phyloP scores from a whole-genome alignment of 1,140 invertebrate species.

The Geopemphigus sp. region DNA sequence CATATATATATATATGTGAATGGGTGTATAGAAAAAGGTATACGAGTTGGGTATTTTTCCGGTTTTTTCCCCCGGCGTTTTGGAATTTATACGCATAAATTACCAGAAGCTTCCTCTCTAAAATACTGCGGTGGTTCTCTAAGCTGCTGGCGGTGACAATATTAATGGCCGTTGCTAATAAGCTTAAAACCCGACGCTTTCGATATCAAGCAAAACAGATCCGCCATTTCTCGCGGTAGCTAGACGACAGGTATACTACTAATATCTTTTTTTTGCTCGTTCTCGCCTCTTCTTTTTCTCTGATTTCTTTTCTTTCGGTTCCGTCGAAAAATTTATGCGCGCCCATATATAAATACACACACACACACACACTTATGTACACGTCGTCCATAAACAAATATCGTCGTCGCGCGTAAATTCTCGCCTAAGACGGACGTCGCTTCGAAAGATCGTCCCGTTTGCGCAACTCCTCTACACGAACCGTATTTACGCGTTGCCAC shows the following conservation, averaged over 20 bases:
- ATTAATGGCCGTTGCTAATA: conserved; percentile 35
- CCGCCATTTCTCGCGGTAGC: not conserved
- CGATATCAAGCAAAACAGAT: conserved; percentile 31
- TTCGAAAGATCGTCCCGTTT: too few relatives aligned
- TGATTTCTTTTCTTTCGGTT: not conserved
- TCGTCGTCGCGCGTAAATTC: too few relatives aligned
- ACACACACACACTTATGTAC: too few relatives aligned
- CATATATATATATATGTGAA: not conserved
- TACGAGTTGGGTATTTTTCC: conserved; percentile 8
- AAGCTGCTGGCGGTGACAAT: conserved; percentile 35
- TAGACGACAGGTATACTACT: not conserved
- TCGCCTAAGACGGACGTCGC: too few relatives aligned
- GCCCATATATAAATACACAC: not conserved
- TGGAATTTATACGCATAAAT: conserved; percentile 30
- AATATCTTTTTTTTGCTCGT: not conserved
- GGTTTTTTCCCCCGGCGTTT: not conserved
- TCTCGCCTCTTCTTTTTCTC: not conserved
- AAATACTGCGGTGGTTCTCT: conserved; percentile 11
- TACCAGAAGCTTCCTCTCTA: not conserved
- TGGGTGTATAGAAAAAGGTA: not conserved
- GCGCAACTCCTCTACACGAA: too few relatives aligned
- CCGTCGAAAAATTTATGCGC: not conserved
- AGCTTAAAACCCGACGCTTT: conserved; percentile 35
- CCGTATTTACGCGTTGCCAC: too few relatives aligned
- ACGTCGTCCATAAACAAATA: too few relatives aligned